Evolutionary conservation across 2,888 invertebrate species (phyloP).

Genomic region (Limnephilus lunatus): DNA sequence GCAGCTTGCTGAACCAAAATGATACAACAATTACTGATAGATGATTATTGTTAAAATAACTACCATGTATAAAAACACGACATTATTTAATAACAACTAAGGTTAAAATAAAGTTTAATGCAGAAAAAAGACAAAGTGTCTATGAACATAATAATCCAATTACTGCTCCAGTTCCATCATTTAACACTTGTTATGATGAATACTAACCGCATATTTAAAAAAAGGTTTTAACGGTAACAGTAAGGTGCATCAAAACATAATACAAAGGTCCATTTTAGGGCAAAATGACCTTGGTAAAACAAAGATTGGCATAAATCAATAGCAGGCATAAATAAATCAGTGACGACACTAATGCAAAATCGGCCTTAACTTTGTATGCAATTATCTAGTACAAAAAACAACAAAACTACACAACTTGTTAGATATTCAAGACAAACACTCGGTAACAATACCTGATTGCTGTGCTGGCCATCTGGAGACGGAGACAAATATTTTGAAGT

Average conservation of each 20-base stretch:
- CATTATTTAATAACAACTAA: not conserved
- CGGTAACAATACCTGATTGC: conserved; percentile 49
- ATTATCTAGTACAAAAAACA: not conserved
- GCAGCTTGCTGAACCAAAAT: not conserved
- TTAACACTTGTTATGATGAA: not conserved
- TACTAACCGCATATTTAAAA: not conserved
- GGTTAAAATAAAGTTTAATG: not conserved
- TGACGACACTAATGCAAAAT: not conserved
- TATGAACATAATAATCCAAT: not conserved
- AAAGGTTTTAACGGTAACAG: not conserved
- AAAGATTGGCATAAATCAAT: not conserved
- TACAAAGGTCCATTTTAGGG: not conserved
- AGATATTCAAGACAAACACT: not conserved
- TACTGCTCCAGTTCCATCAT: not conserved
- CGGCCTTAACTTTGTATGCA: not conserved
- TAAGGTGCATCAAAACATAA: not conserved
- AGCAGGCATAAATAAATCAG: not conserved
- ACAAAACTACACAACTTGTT: not conserved
- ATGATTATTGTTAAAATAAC: not conserved
- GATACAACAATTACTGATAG: not conserved
- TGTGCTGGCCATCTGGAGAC: not conserved
- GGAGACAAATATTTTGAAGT: not conserved
- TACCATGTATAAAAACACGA: not conserved
- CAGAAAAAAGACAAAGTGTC: not conserved
- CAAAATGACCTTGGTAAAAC: not conserved